Percentiles rank a stretch among this genome's conserved stretches.
These are phyloP conservation scores for Phrynosoma platyrhinos DNA, from an alignment of 2,113 vertebrate genomes.

Conservation along the genomic window DNA sequence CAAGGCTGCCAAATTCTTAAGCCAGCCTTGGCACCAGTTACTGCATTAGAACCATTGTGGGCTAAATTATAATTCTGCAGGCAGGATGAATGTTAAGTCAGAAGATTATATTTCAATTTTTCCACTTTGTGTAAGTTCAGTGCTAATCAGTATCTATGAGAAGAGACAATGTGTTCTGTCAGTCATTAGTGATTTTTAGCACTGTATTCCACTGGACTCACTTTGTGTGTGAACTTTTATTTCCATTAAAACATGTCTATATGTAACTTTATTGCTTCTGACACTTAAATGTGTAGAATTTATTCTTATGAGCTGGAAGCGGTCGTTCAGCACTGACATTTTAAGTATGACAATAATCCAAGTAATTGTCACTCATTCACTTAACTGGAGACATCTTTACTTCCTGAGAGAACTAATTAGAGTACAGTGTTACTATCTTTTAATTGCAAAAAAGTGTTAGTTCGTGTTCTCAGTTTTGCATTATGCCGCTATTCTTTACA, in stretches of 20 bases:
- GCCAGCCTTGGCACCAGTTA: not conserved
- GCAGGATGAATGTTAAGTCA: not conserved
- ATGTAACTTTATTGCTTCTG: constrained; percentile 62
- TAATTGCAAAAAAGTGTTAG: constrained; percentile 59
- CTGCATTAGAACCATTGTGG: not conserved
- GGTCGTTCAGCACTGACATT: constrained; percentile 67
- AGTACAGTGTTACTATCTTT: constrained; percentile 56
- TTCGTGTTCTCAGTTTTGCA: constrained; percentile 62
- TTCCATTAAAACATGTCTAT: constrained; percentile 45
- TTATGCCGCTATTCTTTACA: constrained; percentile 55
- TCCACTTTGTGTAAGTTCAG: not conserved
- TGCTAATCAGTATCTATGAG: not conserved
- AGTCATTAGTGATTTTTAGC: constrained; percentile 27
- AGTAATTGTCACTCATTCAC: constrained; percentile 67
- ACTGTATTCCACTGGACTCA: not conserved
- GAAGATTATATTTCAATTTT: not conserved
- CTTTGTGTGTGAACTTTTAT: constrained; percentile 55
- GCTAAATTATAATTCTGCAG: not conserved
- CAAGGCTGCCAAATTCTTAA: not conserved
- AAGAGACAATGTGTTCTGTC: not conserved
- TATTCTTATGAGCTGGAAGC: constrained; percentile 73
- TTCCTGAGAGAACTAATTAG: constrained; percentile 71
- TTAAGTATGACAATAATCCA: constrained; percentile 72
- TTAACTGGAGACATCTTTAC: constrained; percentile 72
- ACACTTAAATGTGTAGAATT: constrained; percentile 71